Conservation (phyloP, 1,140 invertebrate species). For the Rhysida immarginata region DNA sequence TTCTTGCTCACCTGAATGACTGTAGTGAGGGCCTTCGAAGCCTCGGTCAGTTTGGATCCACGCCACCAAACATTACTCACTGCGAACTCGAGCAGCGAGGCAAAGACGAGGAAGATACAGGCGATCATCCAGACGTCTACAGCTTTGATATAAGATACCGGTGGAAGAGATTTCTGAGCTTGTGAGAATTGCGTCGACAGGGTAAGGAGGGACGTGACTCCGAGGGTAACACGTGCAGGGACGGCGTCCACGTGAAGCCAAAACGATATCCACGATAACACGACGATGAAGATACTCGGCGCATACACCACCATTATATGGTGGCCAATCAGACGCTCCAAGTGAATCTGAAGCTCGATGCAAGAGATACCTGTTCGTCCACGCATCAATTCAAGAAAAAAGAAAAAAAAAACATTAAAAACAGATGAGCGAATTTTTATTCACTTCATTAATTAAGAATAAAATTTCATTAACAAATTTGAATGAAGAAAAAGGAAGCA, state of each 20-base stretch:
- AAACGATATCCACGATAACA: conserved; percentile 77
- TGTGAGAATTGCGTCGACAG: conserved; percentile 30
- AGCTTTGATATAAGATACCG: conserved; percentile 30
- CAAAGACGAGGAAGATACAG: conserved; percentile 29
- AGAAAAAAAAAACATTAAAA: background rate
- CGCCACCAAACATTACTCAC: too few species aligned
- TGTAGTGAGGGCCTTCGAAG: too few species aligned
- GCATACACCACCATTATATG: background rate
- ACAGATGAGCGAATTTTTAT: too few species aligned
- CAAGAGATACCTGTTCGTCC: background rate
- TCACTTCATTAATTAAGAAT: too few species aligned
- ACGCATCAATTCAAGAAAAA: background rate
- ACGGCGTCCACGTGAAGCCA: conserved; percentile 86
- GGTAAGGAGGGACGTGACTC: conserved; percentile 66
- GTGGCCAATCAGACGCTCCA: background rate
- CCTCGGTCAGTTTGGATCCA: too few species aligned
- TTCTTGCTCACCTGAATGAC: too few species aligned
- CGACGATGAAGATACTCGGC: background rate
- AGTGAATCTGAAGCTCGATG: background rate
- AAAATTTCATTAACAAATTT: too few species aligned
- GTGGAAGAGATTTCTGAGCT: conserved; percentile 15
- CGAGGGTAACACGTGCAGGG: conserved; percentile 59
- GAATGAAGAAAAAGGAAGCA: too few species aligned
- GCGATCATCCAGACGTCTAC: conserved; percentile 22
- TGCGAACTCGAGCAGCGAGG: conserved; percentile 23